phyloP scores from a whole-genome alignment of 2,113 vertebrate genomes.

The Colistium nudipinnis region DNA sequence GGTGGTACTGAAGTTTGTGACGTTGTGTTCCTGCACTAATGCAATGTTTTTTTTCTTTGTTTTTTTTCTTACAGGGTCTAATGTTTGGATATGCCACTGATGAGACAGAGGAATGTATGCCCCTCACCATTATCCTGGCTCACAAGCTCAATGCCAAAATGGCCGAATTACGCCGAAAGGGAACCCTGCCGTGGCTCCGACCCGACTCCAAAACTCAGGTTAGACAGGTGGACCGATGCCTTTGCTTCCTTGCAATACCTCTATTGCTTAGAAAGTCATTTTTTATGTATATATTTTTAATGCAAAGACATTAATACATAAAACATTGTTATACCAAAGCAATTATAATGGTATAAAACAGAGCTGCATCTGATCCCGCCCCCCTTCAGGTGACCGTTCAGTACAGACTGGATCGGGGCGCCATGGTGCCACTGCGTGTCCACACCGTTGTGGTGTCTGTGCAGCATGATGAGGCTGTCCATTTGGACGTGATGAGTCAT shows the following conservation, averaged over 20 bases:
- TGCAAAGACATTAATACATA: too few species aligned
- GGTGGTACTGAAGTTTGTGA: neutral
- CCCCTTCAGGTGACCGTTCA: conserved; percentile 89
- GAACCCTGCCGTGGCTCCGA: conserved; percentile 90
- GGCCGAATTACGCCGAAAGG: conserved; percentile 90
- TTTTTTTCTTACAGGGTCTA: conserved; percentile 81
- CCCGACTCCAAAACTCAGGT: conserved; percentile 98
- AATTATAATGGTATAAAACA: too few species aligned
- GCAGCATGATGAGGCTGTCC: conserved; percentile 91
- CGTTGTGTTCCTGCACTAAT: neutral
- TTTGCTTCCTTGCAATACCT: neutral
- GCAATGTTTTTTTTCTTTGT: conserved; percentile 14
- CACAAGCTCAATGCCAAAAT: conserved; percentile 96
- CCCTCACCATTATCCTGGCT: conserved; percentile 92
- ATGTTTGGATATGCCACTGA: conserved; percentile 98
- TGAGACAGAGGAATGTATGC: conserved; percentile 97
- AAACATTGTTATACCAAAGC: too few species aligned
- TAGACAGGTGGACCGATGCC: conserved; percentile 1
- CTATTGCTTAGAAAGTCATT: neutral
- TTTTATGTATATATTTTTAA: neutral
- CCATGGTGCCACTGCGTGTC: conserved; percentile 91
- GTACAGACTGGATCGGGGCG: conserved; percentile 92
- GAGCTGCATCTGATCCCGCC: too few species aligned
- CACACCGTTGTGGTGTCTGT: conserved; percentile 96
- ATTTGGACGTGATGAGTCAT: conserved; percentile 90